A percentile compares a stretch with the other conserved stretches of the same genome.
These are phyloP conservation scores for Ecliptopera silaceata DNA, from an alignment of 2,888 invertebrate species.

Conservation along the genomic window DNA sequence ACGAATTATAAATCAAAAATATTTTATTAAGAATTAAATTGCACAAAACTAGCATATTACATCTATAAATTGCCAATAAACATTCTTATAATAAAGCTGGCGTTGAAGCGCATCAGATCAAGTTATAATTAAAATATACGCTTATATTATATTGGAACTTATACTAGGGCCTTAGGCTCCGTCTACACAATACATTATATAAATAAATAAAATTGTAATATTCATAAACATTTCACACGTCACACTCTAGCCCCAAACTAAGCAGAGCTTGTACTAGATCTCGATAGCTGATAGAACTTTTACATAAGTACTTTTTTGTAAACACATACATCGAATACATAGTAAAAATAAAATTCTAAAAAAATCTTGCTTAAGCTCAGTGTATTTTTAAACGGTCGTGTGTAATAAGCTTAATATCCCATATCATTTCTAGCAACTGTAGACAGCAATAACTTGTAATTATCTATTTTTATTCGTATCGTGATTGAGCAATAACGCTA, in stretches of 20 bases:
- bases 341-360: no score
- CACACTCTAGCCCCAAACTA: no score
- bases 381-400: neutral
- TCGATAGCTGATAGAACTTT: no score
- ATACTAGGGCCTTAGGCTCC: constrained; percentile 25
- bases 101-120: constrained; percentile 28
- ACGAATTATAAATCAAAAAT: no score
- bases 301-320: no score
- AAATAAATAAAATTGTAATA: no score
- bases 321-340: no score
- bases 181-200: no score
- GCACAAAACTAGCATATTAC: neutral
- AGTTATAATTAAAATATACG: constrained; percentile 44
- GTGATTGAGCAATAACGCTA: constrained; percentile 42
- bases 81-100: neutral
- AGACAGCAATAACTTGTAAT: constrained; percentile 47
- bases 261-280: no score
- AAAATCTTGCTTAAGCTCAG: no score
- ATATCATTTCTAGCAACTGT: constrained; percentile 47
- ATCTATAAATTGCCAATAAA: constrained; percentile 9
- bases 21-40: neutral
- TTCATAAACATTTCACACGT: no score
- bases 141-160: constrained; percentile 45
- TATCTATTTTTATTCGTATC: constrained; percentile 47
- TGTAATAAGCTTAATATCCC: constrained; percentile 25